Conservation (phyloP, 2,888 invertebrate genomes). For the Pelosia muscerda region DNA sequence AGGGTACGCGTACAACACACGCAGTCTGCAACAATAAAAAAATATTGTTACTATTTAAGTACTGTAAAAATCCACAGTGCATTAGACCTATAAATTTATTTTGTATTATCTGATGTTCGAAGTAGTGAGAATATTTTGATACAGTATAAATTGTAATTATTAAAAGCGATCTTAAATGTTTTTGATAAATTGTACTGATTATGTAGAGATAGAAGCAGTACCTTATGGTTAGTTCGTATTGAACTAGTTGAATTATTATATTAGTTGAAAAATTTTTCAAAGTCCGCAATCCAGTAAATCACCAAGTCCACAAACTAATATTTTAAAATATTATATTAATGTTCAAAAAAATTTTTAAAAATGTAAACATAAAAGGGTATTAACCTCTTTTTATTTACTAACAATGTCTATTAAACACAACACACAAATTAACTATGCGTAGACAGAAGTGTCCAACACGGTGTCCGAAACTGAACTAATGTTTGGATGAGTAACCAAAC, state of each 20-base stretch:
- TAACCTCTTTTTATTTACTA: constrained; percentile 74
- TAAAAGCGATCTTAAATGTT: background rate
- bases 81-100: background rate
- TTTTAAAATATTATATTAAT: constrained; percentile 30
- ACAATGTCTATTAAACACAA: constrained; percentile 60
- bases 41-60: constrained; percentile 23
- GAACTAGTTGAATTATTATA: background rate
- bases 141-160: background rate
- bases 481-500: constrained; percentile 76
- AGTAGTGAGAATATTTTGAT: background rate
- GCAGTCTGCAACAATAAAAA: constrained; percentile 84
- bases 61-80: background rate
- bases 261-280: constrained; percentile 16
- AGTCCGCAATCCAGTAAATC: constrained; percentile 6
- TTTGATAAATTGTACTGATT: background rate
- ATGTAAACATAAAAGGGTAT: constrained; percentile 49
- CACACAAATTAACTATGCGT: constrained; percentile 32
- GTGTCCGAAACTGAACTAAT: constrained; percentile 81
- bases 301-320: constrained; percentile 32
- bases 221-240: constrained; percentile 8
- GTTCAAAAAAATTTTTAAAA: constrained; percentile 18
- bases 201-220: background rate
- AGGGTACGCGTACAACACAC: constrained; percentile 78
- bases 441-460: constrained; percentile 72
- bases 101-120: background rate